Evolutionary conservation across 2,888 invertebrate genomes (phyloP).

Genomic region (Rutpela maculata): DNA sequence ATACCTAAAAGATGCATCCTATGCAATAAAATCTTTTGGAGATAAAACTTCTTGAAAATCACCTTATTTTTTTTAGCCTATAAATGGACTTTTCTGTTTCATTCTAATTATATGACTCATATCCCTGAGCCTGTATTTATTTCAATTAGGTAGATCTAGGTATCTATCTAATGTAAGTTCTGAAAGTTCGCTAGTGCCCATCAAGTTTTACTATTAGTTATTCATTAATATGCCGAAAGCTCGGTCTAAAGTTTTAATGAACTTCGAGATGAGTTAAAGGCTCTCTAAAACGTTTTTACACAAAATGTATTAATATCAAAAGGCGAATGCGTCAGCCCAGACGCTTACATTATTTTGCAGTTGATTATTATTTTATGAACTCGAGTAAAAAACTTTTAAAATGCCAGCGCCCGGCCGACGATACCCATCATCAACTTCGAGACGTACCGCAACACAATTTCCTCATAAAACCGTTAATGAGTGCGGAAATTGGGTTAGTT

Average conservation of each 20-base stretch:
- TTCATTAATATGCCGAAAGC: not conserved
- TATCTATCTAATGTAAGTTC: not conserved
- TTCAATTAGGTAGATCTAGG: too few relatives aligned
- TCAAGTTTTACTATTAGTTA: not conserved
- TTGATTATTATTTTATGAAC: slow-evolving; percentile 10
- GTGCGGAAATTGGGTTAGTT: not conserved
- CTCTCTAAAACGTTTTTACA: not conserved
- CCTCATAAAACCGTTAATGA: not conserved
- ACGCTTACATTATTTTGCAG: not conserved
- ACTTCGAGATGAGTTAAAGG: not conserved
- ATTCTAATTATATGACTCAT: too few relatives aligned
- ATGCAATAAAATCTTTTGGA: too few relatives aligned
- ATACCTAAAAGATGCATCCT: too few relatives aligned
- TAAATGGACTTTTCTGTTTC: too few relatives aligned
- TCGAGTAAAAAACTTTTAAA: not conserved
- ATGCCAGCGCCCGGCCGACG: not conserved
- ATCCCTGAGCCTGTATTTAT: too few relatives aligned
- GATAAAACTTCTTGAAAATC: too few relatives aligned
- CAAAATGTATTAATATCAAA: not conserved
- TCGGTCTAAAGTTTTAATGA: not conserved
- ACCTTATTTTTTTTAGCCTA: too few relatives aligned
- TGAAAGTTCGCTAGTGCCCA: not conserved
- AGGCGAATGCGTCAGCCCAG: not conserved
- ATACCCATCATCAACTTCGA: not conserved
- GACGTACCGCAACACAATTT: not conserved